Evolutionary conservation across 2,797 vertebrate genomes (phyloP), one percentile per base, ranked within the genome.

Genomic region (Lithobates pipiens): DNA sequence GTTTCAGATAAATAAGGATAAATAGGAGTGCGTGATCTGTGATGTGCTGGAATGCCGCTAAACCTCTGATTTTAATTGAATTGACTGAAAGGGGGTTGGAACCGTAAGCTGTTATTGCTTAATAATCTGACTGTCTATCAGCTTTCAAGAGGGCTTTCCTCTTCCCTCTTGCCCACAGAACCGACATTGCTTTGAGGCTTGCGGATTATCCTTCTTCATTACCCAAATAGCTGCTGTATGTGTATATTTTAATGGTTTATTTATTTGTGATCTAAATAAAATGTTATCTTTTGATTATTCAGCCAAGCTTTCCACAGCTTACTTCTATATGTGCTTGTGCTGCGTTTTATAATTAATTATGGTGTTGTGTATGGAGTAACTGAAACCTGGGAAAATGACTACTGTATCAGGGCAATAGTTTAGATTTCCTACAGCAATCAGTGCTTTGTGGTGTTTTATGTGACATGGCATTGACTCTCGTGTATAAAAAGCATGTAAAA

Each of bases 21-120:
- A 63, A 65, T 11, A 16, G 54, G n/a, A 8, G 23, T 42, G 46
- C 11, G 0, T 73, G n/a, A 44, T 46, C n/a, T 44, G 42, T 25
- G 16, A 25, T 65, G 25, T 16, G 6, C 80, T 74, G 34, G 50
- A 73, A 61, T 63, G 71, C 76, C 23, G 50, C 63, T 81, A 76
- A 81, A 76, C n/a, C 84, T 70, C 67, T 3, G 73, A 61, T 76
- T 85, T 68, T 85, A 80, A 85, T 81, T 81, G 84, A 86, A 86
- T 81, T 81, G 84, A 25, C 84, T 76, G 77, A 76, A 81, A 72
- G 82, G 77, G 67, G 76, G 82, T 39, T 71, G 76, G 50, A 67
- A 57, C 11, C 44, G 10, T 72, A 72, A 86, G 63, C 84, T 76
- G 71, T 70, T 80, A 61, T 11, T 85, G 61, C 61, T 70, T 73